A percentile compares a stretch with the other conserved stretches of the same genome.
Evolutionary conservation across 2,888 invertebrate species (phyloP).

Genomic region (Platynereis dumerilii): DNA sequence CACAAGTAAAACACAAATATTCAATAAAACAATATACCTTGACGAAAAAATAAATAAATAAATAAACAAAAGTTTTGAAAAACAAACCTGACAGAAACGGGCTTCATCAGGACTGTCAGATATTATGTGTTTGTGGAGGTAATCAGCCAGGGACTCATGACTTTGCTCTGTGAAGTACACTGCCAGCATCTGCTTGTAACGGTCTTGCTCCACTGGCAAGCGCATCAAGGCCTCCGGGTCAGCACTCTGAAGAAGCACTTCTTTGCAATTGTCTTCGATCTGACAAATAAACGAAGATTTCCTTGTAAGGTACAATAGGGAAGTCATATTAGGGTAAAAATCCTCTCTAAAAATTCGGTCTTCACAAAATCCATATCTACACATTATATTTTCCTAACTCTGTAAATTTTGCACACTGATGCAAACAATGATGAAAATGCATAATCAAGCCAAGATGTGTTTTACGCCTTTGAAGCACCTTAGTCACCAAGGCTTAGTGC

Average conservation of each 20-base stretch:
- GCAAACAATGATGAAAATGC: too few species aligned
- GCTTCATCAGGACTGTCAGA: background rate
- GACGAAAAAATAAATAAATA: background rate
- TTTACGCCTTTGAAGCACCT: too few species aligned
- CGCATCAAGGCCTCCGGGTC: slow-evolving; percentile 53
- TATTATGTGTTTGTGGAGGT: slow-evolving; percentile 37
- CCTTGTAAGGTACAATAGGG: too few species aligned
- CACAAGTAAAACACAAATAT: too few species aligned
- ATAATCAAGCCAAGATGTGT: too few species aligned
- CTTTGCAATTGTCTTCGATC: slow-evolving; percentile 39
- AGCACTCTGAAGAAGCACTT: slow-evolving; percentile 50
- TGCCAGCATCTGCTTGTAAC: slow-evolving; percentile 33
- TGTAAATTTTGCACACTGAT: too few species aligned
- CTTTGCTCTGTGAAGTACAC: slow-evolving; percentile 48
- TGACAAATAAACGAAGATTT: background rate
- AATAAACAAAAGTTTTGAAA: too few species aligned
- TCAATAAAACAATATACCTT: background rate
- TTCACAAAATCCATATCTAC: too few species aligned
- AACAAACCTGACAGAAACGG: slow-evolving; percentile 24
- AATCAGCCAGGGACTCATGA: slow-evolving; percentile 48
- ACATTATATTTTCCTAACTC: too few species aligned
- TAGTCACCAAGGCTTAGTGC: too few species aligned
- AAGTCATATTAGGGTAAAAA: too few species aligned
- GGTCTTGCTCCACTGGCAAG: slow-evolving; percentile 34
- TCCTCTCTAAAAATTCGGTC: too few species aligned